Conservation (phyloP, 2,888 invertebrate species). For the Torymus aiolomorphi region DNA sequence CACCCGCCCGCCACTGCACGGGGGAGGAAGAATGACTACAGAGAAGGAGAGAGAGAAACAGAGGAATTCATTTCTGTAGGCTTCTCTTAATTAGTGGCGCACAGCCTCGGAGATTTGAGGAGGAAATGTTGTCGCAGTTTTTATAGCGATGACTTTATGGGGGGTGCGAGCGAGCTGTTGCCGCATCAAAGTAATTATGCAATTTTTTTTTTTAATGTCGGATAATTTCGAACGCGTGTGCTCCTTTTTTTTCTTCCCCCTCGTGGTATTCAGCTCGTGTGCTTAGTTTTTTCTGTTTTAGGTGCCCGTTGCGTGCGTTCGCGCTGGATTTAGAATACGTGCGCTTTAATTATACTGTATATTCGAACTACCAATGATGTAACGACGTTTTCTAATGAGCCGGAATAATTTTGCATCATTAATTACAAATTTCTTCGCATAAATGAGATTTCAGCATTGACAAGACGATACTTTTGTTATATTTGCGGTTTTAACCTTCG, state of each 20-base stretch:
- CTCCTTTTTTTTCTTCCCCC: background rate
- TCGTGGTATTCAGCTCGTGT: background rate
- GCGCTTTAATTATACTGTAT: too few relatives aligned
- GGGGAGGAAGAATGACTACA: background rate
- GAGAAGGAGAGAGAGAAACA: slow-evolving; percentile 18
- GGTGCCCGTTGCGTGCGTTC: too few relatives aligned
- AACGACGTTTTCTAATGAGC: too few relatives aligned
- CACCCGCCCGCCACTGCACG: background rate
- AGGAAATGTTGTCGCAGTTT: slow-evolving; percentile 58
- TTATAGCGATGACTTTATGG: slow-evolving; percentile 32
- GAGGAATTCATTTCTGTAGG: slow-evolving; percentile 48
- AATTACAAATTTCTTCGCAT: too few relatives aligned
- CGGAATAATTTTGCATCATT: too few relatives aligned
- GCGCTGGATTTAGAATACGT: too few relatives aligned
- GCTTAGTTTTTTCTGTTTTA: background rate
- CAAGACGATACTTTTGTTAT: too few relatives aligned
- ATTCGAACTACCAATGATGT: too few relatives aligned
- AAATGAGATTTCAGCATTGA: too few relatives aligned
- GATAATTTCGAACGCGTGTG: background rate
- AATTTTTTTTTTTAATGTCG: slow-evolving; percentile 25
- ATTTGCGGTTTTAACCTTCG: too few relatives aligned
- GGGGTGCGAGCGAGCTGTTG: background rate
- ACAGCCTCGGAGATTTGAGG: slow-evolving; percentile 17
- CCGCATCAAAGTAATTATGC: slow-evolving; percentile 38
- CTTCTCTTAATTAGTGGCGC: slow-evolving; percentile 55